Conservation (phyloP, 1,140 invertebrate species). For the Armadillidium nasatum region DNA sequence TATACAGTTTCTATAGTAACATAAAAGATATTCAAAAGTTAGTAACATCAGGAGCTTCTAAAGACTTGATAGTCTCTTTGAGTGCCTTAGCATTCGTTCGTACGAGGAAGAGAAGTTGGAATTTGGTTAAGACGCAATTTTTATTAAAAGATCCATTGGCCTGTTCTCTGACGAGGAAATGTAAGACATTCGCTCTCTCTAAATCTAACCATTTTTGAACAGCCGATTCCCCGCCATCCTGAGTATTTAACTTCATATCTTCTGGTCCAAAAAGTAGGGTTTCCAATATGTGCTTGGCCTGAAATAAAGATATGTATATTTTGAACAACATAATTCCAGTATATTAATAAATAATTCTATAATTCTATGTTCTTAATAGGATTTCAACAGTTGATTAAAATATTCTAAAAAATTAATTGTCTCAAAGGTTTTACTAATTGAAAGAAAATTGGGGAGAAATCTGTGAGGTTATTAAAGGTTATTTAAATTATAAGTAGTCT, state of each 20-base stretch:
- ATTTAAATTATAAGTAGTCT: too few species aligned
- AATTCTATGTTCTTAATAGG: too few species aligned
- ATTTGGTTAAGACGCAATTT: conserved; percentile 62
- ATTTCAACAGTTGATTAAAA: too few species aligned
- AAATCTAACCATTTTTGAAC: conserved; percentile 75
- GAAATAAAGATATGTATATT: conserved; percentile 12
- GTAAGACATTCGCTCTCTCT: conserved; percentile 71
- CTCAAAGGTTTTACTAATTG: too few species aligned
- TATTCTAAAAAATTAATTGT: too few species aligned
- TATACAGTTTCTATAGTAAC: too few species aligned
- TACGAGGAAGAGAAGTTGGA: conserved; percentile 73
- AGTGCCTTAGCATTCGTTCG: conserved; percentile 57
- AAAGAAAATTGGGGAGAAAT: too few species aligned
- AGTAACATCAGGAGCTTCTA: conserved; percentile 34
- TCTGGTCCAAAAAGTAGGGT: conserved; percentile 79
- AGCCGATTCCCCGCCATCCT: conserved; percentile 59
- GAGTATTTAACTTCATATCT: conserved; percentile 63
- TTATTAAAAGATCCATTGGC: conserved; percentile 55
- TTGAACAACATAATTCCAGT: too few species aligned
- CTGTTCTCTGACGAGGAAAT: conserved; percentile 66
- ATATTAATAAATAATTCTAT: too few species aligned
- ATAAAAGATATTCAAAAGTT: conserved; percentile 18
- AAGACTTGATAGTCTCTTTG: conserved; percentile 33
- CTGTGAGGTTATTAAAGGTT: too few species aligned
- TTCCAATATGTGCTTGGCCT: conserved; percentile 69